These are phyloP conservation scores for Nemapogon koenigi DNA, from an alignment of 2,888 invertebrate species.

Conservation along the genomic window DNA sequence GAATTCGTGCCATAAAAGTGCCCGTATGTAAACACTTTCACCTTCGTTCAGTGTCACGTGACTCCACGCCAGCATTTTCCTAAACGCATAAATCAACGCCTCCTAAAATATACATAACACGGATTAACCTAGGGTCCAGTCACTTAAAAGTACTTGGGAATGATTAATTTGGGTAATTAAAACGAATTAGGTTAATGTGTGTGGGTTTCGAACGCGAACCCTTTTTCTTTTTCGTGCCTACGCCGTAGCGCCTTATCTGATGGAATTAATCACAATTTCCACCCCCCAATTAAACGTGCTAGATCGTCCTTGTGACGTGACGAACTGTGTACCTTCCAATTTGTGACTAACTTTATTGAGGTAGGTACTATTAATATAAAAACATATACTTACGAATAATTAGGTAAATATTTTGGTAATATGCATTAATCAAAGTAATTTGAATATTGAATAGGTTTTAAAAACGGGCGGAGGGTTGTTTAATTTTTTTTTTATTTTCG, in stretches of 20 bases:
- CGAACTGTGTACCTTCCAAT: too few relatives aligned
- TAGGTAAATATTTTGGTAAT: too few relatives aligned
- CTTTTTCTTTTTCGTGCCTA: conserved; percentile 37
- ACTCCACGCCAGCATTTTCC: conserved; percentile 29
- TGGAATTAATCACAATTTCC: conserved; percentile 61
- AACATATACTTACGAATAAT: too few relatives aligned
- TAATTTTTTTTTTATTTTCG: too few relatives aligned
- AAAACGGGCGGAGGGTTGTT: too few relatives aligned
- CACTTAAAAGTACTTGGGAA: conserved; percentile 45
- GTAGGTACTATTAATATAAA: conserved; percentile 23
- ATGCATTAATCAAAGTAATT: too few relatives aligned
- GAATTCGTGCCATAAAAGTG: neutral
- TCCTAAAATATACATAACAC: conserved; percentile 31
- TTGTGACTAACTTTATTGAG: conserved; percentile 26
- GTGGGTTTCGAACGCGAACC: conserved; percentile 44
- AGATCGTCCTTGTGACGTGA: conserved; percentile 17
- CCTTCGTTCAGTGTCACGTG: conserved; percentile 24
- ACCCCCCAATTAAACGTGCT: conserved; percentile 59
- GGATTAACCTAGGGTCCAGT: conserved; percentile 27
- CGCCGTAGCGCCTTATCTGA: conserved; percentile 44
- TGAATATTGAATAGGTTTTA: too few relatives aligned
- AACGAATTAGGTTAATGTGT: conserved; percentile 63
- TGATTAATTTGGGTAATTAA: conserved; percentile 59
- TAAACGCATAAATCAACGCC: conserved; percentile 38
- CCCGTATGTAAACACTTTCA: conserved; percentile 10